These are phyloP conservation scores for Caiman crocodilus DNA, from an alignment of 2,797 vertebrate species.

Conservation along the genomic window DNA sequence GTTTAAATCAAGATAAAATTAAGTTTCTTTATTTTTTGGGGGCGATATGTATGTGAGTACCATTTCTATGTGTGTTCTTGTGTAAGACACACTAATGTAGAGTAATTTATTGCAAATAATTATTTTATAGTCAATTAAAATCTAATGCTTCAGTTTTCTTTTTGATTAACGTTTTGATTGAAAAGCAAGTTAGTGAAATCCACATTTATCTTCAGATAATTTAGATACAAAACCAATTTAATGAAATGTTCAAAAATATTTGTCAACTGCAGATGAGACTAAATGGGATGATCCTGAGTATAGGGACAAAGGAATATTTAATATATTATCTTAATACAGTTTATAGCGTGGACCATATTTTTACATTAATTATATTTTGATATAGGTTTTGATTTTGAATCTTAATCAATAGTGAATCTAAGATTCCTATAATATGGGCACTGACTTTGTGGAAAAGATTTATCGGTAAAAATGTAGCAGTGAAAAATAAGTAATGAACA, in stretches of 20 bases:
- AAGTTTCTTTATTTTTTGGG: neutral
- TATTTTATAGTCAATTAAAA: slow-evolving; percentile 17
- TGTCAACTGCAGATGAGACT: neutral
- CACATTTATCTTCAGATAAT: neutral
- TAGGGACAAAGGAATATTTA: neutral
- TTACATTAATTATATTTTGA: neutral
- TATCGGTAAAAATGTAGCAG: neutral
- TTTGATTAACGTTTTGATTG: slow-evolving; percentile 40
- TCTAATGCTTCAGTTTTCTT: neutral
- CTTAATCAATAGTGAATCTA: neutral
- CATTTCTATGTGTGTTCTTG: neutral
- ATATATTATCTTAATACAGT: neutral
- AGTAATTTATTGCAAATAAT: neutral
- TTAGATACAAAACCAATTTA: neutral
- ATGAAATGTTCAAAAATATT: slow-evolving; percentile 23
- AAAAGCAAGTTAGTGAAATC: slow-evolving; percentile 20
- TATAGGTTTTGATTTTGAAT: neutral
- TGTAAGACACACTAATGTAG: neutral
- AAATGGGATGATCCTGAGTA: neutral
- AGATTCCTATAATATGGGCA: neutral
- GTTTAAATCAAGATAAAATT: neutral
- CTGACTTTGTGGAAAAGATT: neutral
- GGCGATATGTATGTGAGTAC: neutral
- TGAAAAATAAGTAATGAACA: neutral
- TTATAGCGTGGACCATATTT: neutral